phyloP scores from a whole-genome alignment of 2,797 vertebrate genomes.

The Xenops minutus region DNA sequence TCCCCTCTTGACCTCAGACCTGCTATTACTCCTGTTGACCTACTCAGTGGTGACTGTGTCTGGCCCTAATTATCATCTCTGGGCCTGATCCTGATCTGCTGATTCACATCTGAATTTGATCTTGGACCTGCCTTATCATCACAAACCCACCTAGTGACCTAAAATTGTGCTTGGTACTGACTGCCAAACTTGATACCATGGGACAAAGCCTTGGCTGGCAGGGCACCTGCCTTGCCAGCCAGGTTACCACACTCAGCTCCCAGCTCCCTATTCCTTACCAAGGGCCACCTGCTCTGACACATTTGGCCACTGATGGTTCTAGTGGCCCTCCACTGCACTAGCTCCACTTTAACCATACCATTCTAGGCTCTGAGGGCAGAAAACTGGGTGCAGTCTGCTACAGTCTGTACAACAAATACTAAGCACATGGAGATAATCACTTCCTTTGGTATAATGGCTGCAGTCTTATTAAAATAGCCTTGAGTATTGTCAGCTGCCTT shows the following conservation, averaged over 20 bases:
- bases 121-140: not conserved
- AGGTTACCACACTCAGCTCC: not conserved
- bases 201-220: not conserved
- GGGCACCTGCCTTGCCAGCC: not conserved
- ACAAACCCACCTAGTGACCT: not conserved
- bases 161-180: not conserved
- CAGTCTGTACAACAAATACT: not conserved
- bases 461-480: not conserved
- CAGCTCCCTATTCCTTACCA: not conserved
- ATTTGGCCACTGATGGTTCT: not conserved
- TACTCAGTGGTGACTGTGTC: not conserved
- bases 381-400: not conserved
- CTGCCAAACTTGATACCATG: fast-evolving
- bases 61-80: not conserved
- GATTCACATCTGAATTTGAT: not conserved
- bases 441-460: not conserved
- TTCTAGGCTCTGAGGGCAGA: not conserved
- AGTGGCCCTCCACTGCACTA: not conserved
- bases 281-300: not conserved
- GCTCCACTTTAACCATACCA: not conserved
- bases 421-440: not conserved
- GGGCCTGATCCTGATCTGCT: not conserved
- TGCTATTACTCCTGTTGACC: not conserved
- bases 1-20: not conserved
- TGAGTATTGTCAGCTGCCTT: not conserved